Base-by-base conservation (phyloP, 2,888 invertebrate genomes). In the Nipponacmea schrenckii region DNA sequence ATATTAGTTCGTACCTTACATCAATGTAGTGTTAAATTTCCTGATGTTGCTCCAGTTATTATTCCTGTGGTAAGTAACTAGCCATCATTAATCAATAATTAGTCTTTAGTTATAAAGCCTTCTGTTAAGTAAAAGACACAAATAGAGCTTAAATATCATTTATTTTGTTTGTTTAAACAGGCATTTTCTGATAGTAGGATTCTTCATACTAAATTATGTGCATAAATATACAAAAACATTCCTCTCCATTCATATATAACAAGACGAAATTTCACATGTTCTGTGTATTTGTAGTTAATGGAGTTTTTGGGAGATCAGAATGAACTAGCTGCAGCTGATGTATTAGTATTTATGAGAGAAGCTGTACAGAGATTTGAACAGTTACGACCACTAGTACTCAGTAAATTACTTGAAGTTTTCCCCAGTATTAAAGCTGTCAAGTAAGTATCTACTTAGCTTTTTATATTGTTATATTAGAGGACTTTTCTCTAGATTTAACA, bases 1-100 rank as follows among this genome's bases (percentile, higher is more conserved):
- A 92, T 98, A 77, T 92, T 99, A 48, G 98, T 99, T 63, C 92
- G 96, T 72, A 98, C 98, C 0, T 90, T 99, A 80, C 98, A 99
- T 90, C 92, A 94, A 50, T 96, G 96, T 85, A 95, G 95, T 70
- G 94, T 97, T 82, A 96, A 96, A 83, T 90, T 90, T 91, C 96
- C 98, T 0, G 97, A 98, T 89, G 97, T 98, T 70, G 97, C 97
- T 14, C 93, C 93, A 68, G 93, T 94, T 74, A 96, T 98, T 68
- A 96, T 98, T 79, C 98, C 98, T 26, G 96, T 97, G 64, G 89
- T 90, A 82, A 81, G 86, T 82, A 10, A 26, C 26, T n/a, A 15
- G 10, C 7, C 4, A 1, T 67, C n/a, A 5, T 17, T 15, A 5
- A 14, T 14, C n/a, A 39, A n/a, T 39, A 5, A 31, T 31, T n/a